These are phyloP conservation scores for Chymomyza costata DNA, from an alignment of 1,140 invertebrate genomes.

Conservation along the genomic window DNA sequence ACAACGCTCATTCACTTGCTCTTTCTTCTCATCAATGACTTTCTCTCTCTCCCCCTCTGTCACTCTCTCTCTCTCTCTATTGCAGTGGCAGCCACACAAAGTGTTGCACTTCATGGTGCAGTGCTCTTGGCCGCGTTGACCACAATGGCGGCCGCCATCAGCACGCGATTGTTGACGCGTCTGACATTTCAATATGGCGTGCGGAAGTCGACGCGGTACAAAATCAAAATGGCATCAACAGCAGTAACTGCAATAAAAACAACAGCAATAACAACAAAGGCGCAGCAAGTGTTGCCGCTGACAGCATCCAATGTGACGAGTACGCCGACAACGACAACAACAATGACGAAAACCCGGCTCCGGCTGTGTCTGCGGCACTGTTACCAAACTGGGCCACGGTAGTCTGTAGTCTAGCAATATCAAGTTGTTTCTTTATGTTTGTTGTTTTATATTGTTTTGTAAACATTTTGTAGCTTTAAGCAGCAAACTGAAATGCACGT, in stretches of 20 bases:
- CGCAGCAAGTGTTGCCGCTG: background rate
- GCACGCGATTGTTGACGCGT: conserved; percentile 39
- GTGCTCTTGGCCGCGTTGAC: conserved; percentile 38
- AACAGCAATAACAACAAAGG: background rate
- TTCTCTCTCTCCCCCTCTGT: background rate
- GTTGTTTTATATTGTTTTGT: conserved; percentile 28
- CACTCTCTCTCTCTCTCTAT: background rate
- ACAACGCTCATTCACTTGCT: conserved; percentile 5
- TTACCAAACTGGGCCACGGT: background rate
- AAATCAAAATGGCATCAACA: conserved; percentile 42
- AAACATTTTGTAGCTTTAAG: conserved; percentile 61
- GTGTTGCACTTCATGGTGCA: conserved; percentile 24
- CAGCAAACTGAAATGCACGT: conserved; percentile 67
- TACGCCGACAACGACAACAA: background rate
- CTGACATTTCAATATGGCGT: conserved; percentile 65
- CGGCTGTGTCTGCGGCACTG: too few relatives aligned
- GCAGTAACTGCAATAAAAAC: background rate
- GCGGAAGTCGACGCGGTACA: conserved; percentile 59
- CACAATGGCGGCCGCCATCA: conserved; percentile 43
- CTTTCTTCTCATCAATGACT: conserved; percentile 4
- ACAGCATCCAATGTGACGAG: background rate
- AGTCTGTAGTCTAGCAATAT: background rate
- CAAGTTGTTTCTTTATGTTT: conserved; percentile 10
- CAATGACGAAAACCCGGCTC: background rate
- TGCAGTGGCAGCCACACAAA: conserved; percentile 24